Percentiles rank a stretch among this genome's conserved stretches.
These are phyloP conservation scores for Pontoporia blainvillei DNA, from an alignment of 2,113 vertebrate species.

Conservation along the genomic window DNA sequence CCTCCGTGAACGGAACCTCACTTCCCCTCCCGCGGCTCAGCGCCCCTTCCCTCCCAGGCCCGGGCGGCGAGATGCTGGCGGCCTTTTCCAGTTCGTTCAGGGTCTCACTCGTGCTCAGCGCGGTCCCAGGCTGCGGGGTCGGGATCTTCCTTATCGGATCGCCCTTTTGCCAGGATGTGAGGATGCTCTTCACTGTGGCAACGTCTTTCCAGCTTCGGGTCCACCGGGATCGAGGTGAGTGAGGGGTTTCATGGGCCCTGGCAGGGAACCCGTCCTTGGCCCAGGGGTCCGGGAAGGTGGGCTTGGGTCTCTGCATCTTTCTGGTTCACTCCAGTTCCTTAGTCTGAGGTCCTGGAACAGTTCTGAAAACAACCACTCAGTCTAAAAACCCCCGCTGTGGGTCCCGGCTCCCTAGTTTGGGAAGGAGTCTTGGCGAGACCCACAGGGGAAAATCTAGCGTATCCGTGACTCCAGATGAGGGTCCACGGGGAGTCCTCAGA, in stretches of 20 bases:
- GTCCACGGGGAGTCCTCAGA: too few species aligned
- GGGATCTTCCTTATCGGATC: neutral
- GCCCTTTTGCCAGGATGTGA: neutral
- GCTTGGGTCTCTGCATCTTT: neutral
- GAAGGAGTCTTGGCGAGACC: neutral
- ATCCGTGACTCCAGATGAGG: neutral
- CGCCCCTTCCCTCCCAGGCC: neutral
- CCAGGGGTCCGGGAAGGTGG: neutral
- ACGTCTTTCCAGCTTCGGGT: neutral
- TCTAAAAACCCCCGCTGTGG: neutral
- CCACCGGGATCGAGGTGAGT: neutral
- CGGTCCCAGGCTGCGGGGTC: fast-evolving
- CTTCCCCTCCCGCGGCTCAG: neutral
- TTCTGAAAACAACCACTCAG: neutral
- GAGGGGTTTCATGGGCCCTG: neutral
- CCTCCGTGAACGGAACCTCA: neutral
- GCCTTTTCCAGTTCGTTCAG: fast-evolving
- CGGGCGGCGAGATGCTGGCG: fast-evolving
- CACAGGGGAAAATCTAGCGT: neutral
- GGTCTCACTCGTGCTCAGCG: fast-evolving
- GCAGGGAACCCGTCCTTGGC: neutral
- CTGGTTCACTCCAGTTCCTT: neutral
- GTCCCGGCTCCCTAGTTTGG: neutral
- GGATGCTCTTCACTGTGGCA: neutral
- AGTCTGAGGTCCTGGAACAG: neutral